Base-by-base conservation (phyloP, 1,140 invertebrate genomes). In the Chelonus insularis region DNA sequence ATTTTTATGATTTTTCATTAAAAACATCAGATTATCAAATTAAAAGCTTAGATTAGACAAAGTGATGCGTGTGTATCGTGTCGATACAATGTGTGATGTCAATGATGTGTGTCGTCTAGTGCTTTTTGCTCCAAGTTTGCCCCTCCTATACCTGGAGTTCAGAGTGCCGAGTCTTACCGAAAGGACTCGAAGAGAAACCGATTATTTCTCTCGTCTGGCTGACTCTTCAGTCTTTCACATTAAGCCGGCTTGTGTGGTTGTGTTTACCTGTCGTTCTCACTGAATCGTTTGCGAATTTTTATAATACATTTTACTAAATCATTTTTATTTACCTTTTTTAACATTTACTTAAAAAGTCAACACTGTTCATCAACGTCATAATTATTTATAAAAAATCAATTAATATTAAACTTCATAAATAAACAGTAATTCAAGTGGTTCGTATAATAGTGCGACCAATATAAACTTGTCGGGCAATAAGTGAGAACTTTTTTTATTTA, bases 151-250 rank as follows among this genome's bases (percentile, higher is more conserved):
- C 6, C n/a, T 29, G 18, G 11, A 43, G 21, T 21, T 20, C 37
- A 41, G 58, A 50, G 34, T 37, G 25, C 57, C 67, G 69, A 62
- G 3, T 5, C 8, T 20, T 9, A 9, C 62, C 73, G 75, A 75
- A 8, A 7, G 8, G 2, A 5, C 8, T 25, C 73, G 69, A 66
- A n/a, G 6, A 11, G 12, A 34, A 20, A 1, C 64, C 69, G 67
- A 70, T 5, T 55, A 29, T 6, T 14, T 18, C 43, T 20, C 37
- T 52, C 25, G 41, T 12, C 11, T 37, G 43, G 9, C 50, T 37
- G 39, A 20, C 48, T 52, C 63, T 57, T 66, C 74, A 78, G 76
- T 78, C 71, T 68, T 60, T 73, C 67, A 70, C 70, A 69, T 71
- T 67, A 62, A 72, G 74, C 67, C 73, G 76, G 71, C 60, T 58